Evolutionary conservation across 2,888 invertebrate species (phyloP).

Genomic region (Cataglyphis rosenhaueri): DNA sequence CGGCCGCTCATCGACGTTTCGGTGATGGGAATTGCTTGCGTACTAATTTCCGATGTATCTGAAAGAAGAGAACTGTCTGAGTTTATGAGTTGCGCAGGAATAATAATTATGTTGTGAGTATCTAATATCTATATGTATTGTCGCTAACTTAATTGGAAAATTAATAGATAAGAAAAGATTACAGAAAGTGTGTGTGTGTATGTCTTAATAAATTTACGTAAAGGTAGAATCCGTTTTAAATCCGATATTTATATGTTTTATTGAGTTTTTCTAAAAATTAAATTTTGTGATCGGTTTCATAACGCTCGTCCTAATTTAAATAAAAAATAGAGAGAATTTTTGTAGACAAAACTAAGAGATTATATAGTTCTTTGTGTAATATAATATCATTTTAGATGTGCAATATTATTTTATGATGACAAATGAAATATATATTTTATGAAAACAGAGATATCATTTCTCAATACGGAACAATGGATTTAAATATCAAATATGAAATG

Average conservation of each 20-base stretch:
- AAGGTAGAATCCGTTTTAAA: constrained; percentile 6
- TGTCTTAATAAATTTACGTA: not conserved
- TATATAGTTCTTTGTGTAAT: not conserved
- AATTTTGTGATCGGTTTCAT: constrained; percentile 12
- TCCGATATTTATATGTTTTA: not conserved
- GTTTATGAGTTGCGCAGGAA: not conserved
- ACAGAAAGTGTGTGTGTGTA: too few species aligned
- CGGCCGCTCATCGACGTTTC: constrained; percentile 47
- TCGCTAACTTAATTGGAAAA: not conserved
- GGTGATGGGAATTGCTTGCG: constrained; percentile 50
- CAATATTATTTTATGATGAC: not conserved
- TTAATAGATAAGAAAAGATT: too few species aligned
- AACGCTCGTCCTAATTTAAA: not conserved
- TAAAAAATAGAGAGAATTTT: not conserved
- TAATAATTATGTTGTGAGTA: not conserved
- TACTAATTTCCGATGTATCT: constrained; percentile 54
- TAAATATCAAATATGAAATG: not conserved
- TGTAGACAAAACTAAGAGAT: not conserved
- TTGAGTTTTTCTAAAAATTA: constrained; percentile 1
- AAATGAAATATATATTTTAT: not conserved
- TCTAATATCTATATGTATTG: not conserved
- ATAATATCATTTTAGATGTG: not conserved
- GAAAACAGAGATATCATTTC: not conserved
- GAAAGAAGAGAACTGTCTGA: constrained; percentile 8
- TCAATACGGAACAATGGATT: not conserved